A percentile compares a stretch with the other conserved stretches of the same genome.
phyloP scores from a whole-genome alignment of 1,140 invertebrate genomes.

The Pseudoatta argentina region DNA sequence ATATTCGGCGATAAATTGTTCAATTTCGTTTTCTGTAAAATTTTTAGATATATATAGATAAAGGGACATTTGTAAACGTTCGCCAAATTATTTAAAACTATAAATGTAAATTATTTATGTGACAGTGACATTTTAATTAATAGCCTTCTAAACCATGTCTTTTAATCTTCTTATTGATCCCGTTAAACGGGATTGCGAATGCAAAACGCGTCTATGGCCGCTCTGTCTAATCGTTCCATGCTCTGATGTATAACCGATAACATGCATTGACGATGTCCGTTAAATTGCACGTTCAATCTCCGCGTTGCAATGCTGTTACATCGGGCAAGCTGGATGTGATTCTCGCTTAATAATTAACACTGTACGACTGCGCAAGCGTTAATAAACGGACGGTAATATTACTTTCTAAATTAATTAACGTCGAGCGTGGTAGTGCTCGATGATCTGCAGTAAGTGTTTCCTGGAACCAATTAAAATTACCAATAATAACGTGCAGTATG shows the following conservation, averaged over 20 bases:
- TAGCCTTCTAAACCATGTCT: neutral
- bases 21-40: neutral
- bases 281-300: slow-evolving; percentile 43
- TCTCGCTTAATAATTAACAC: slow-evolving; percentile 33
- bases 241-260: neutral
- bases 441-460: slow-evolving; percentile 2
- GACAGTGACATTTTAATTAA: neutral
- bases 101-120: neutral
- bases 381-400: slow-evolving; percentile 38
- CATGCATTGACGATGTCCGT: slow-evolving; percentile 15
- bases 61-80: neutral
- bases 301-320: neutral
- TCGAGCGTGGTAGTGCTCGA: neutral
- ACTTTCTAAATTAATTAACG: slow-evolving; percentile 53
- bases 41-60: neutral
- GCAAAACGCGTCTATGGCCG: neutral
- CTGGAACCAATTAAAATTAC: slow-evolving; percentile 19
- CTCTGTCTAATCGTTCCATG: neutral
- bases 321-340: neutral
- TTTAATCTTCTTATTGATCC: neutral
- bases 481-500: neutral
- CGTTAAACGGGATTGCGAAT: neutral
- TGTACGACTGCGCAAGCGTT: slow-evolving; percentile 7
- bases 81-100: neutral
- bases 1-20: too few relatives aligned